Percentiles rank a stretch among this genome's conserved stretches.
Conservation (phyloP, 2,113 vertebrate genomes). For the human region GRCh38 chr4:61808501-61809000, state of each 20-base stretch:
- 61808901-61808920: not conserved
- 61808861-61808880: not conserved
- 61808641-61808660: slow-evolving; percentile 21
- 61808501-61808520: slow-evolving; percentile 17
- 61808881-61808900: not conserved
- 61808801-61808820: not conserved
- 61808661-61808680: not conserved
- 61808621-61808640: slow-evolving; percentile 59
- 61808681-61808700: slow-evolving; percentile 7
- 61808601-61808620: slow-evolving; percentile 20
- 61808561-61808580: slow-evolving; percentile 56
- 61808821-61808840: slow-evolving; percentile 20
- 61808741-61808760: not conserved
- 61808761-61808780: not conserved
- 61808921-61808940: not conserved
- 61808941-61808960: not conserved
- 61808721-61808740: not conserved
- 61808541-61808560: slow-evolving; percentile 65
- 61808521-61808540: slow-evolving; percentile 44
- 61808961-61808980: slow-evolving; percentile 39
- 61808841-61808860: not conserved
- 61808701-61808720: slow-evolving; percentile 45
- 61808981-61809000: not conserved
- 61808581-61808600: slow-evolving; percentile 70
- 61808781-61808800: not conserved